These are phyloP conservation scores for Drosophila punjabiensis DNA, from an alignment of 1,140 invertebrate species.

Conservation along the genomic window DNA sequence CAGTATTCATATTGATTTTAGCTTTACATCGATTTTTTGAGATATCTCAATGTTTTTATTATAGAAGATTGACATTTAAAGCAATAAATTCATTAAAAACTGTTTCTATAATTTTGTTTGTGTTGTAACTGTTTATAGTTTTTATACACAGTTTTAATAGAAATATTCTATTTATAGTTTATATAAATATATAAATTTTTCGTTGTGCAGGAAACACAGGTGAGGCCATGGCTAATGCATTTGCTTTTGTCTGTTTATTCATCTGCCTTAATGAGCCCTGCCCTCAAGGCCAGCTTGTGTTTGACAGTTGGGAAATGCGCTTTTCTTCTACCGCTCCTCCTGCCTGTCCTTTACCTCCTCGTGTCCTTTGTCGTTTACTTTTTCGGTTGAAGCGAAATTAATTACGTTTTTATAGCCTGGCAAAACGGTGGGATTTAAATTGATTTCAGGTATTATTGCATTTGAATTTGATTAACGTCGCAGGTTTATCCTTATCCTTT, in stretches of 20 bases:
- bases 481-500: too few species aligned
- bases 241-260: conserved; percentile 49
- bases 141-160: not conserved
- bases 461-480: not conserved
- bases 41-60: too few species aligned
- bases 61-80: not conserved
- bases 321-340: conserved; percentile 27
- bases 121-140: too few species aligned
- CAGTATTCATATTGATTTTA: too few species aligned
- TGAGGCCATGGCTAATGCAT: conserved; percentile 37
- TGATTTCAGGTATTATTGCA: conserved; percentile 6
- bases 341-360: not conserved
- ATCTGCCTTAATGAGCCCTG: conserved; percentile 59
- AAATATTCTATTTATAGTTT: not conserved
- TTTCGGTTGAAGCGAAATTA: conserved; percentile 41
- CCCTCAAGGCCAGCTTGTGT: conserved; percentile 52
- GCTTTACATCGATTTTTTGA: too few species aligned
- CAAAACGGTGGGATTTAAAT: not conserved
- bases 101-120: not conserved
- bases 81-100: not conserved
- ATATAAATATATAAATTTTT: not conserved
- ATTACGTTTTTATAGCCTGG: conserved; percentile 46
- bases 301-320: conserved; percentile 63
- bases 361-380: conserved; percentile 17
- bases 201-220: conserved; percentile 6